A percentile compares a stretch with the other conserved stretches of the same genome.
Evolutionary conservation across 2,113 vertebrate genomes (phyloP).

Genomic region (Lycocorax pyrrhopterus): DNA sequence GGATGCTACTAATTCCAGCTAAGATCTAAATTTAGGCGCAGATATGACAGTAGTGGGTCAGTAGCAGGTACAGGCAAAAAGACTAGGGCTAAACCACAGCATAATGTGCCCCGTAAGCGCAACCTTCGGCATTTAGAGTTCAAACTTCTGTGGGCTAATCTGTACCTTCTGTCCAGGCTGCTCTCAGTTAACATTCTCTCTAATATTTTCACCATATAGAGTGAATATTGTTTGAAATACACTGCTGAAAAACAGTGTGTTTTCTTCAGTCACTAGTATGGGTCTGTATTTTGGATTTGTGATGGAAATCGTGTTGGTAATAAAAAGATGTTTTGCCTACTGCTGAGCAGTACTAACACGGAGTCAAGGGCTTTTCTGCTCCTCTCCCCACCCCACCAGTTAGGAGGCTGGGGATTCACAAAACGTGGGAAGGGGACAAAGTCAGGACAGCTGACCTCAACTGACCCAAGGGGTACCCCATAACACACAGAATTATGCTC

Average conservation of each 20-base stretch:
- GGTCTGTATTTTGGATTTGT: background rate
- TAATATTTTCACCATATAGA: background rate
- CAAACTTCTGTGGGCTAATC: background rate
- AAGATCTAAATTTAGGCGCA: background rate
- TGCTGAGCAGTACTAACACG: background rate
- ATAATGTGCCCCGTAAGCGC: background rate
- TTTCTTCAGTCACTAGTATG: background rate
- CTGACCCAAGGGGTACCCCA: background rate
- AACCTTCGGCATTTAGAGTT: background rate
- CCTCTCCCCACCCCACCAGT: rapidly evolving
- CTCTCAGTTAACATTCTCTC: background rate
- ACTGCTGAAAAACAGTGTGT: background rate
- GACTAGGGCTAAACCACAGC: rapidly evolving
- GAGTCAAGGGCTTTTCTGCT: background rate
- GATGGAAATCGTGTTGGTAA: background rate
- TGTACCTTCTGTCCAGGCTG: background rate
- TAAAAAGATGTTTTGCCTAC: rapidly evolving
- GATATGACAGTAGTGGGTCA: background rate
- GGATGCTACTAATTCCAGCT: background rate
- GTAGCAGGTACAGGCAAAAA: background rate
- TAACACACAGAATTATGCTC: no score
- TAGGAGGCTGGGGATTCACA: background rate
- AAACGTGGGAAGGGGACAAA: background rate
- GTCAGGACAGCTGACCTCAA: background rate
- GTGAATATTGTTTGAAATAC: background rate